phyloP scores from a whole-genome alignment of 2,888 invertebrate species.

The Boloria selene region DNA sequence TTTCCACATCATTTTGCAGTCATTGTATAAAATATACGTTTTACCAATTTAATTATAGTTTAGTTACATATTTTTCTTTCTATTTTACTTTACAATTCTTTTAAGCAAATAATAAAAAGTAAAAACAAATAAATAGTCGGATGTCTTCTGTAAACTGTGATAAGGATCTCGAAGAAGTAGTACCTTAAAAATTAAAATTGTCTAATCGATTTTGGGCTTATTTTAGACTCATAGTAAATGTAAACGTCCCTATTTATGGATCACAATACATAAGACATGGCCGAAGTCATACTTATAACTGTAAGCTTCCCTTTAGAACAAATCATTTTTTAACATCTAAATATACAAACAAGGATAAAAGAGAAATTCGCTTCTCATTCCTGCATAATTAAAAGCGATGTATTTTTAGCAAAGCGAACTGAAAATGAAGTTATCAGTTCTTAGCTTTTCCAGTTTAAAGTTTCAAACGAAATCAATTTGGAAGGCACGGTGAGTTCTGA shows the following conservation, averaged over 20 bases:
- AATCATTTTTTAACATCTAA: background rate
- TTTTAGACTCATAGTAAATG: no score
- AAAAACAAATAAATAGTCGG: no score
- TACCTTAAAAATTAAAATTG: no score
- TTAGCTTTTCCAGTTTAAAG: conserved; percentile 51
- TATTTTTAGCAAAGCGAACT: conserved; percentile 45
- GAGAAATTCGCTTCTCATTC: background rate
- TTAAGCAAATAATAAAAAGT: no score
- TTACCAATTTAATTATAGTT: background rate
- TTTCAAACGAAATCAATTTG: conserved; percentile 66
- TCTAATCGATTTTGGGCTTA: no score
- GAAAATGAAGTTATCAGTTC: conserved; percentile 56
- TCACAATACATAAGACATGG: no score
- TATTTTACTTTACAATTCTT: no score
- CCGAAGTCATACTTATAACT: no score
- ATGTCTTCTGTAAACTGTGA: no score
- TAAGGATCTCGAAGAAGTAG: no score
- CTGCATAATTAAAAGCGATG: conserved; percentile 31
- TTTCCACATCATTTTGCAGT: conserved; percentile 27
- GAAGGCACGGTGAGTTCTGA: conserved; percentile 56
- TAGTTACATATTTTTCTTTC: background rate
- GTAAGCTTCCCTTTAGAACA: no score
- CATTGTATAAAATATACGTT: conserved; percentile 15
- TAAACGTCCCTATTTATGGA: no score
- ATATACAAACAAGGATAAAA: background rate